Base-by-base conservation (phyloP, 2,888 invertebrate species). In the Tanytarsus gracilentus region DNA sequence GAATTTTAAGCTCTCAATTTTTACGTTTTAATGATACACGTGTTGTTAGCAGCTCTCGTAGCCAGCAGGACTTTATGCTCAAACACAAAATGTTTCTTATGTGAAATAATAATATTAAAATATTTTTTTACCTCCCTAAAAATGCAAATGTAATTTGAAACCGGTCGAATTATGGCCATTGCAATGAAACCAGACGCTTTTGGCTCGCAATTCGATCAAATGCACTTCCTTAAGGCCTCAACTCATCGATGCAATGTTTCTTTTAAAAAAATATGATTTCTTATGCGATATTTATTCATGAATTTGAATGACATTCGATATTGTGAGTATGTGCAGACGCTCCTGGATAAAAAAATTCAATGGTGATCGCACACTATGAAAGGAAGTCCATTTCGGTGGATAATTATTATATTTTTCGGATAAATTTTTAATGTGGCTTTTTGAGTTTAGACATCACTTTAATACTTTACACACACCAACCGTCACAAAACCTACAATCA, bases 11-110 rank as follows among this genome's bases (percentile, higher is more conserved):
- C 36, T 14, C 7, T 36, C 2, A 14, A 16, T 36, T n/a, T 36
- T n/a, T 36, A 16, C 36, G n/a, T 14, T 56, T 56, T 58, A 48
- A 58, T 58, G 58, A 58, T 58, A 58, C 58, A 58, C 48, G 58
- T 58, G 44, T 58, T 58, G 58, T 58, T n/a, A 58, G 21, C 11
- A 58, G n/a, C n/a, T n/a, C n/a, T n/a, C n/a, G n/a, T 48, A 14
- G 58, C 58, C 48, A 48, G 30, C 48, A 58, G 48, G 48, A 58
- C 26, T 44, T 44, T 30, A 21, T 58, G 21, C 14, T 48, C 44
- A 58, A 58, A 48, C 44, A 58, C 27, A 48, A 58, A 48, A 27
- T 36, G 29, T 48, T 44, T 56, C 4, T 21, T 23, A 40, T 14
- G 23, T 18, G 21, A 55, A 25, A 36, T 36, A 55, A 55, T 39